Evolutionary conservation across 2,888 invertebrate species (phyloP), one percentile per base, ranked within the genome.

Genomic region (Eupithecia subumbrata): DNA sequence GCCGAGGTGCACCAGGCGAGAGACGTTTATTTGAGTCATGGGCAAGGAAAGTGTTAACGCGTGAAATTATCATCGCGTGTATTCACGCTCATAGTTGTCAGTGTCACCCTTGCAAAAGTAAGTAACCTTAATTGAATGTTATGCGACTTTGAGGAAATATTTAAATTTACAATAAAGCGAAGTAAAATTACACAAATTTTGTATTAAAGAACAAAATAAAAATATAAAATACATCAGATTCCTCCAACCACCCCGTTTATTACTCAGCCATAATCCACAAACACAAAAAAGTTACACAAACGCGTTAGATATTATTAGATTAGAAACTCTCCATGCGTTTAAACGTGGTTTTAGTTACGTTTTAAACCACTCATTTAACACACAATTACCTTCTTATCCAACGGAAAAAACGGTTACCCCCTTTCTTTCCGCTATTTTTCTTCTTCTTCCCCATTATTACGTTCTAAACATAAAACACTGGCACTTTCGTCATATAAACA

Each of bases 401-500:
- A 68, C 95, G 90, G 82, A 95, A 94, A 85, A 95, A 95, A 79
- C 94, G 86, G 84, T 91, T 93, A 22, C 92, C 91, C 63, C 89
- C 88, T 83, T 89, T 92, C 82, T 91, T 93, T 18, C 86, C 90
- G 82, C 82, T 90, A 85, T 89, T 90, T 89, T 93, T 95, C 90
- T 93, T 94, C 89, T 94, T 94, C 81, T 94, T 94, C 79, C 94
- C 94, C 94, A 95, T 95, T 88, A 86, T 89, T 72, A 76, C 71
- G 78, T 30, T 79, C 73, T 77, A 80, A 84, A 79, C 89, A 91
- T 90, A 87, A 76, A 84, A 83, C 86, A 89, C 85, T 84, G 84
- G 73, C 81, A 83, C 82, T 83, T 79, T 80, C 68, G 82, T 78
- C 83, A 81, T 68, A 71, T 34, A 76, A 79, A 81, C 81, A 79